phyloP scores from a whole-genome alignment of 1,140 invertebrate species.

The Bilobella aurantiaca region DNA sequence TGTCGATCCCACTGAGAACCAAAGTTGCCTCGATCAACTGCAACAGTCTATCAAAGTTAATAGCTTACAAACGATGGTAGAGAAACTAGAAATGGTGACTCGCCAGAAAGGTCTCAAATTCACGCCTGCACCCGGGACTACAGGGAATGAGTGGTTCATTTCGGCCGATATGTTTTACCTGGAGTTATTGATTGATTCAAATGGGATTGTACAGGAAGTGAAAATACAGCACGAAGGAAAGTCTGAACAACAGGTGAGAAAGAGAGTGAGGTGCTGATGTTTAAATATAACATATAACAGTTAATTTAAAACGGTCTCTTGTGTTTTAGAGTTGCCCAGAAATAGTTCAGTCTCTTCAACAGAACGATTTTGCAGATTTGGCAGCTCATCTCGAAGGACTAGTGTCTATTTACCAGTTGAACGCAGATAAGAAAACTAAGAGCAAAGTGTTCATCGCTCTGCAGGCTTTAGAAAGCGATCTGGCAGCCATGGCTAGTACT shows the following conservation, averaged over 20 bases:
- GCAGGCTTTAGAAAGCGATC: slow-evolving; percentile 80
- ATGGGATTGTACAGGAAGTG: slow-evolving; percentile 76
- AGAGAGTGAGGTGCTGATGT: no score
- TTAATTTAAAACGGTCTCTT: slow-evolving; percentile 19
- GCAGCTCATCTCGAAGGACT: slow-evolving; percentile 82
- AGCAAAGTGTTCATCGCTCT: slow-evolving; percentile 84
- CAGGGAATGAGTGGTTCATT: slow-evolving; percentile 72
- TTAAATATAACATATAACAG: slow-evolving; percentile 4
- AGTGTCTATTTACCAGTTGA: slow-evolving; percentile 81
- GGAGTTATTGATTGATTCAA: slow-evolving; percentile 72
- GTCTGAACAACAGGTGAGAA: slow-evolving; percentile 47
- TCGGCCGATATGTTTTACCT: slow-evolving; percentile 95
- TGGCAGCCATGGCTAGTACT: slow-evolving; percentile 70
- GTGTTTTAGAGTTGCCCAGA: slow-evolving; percentile 69
- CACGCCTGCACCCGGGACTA: slow-evolving; percentile 55
- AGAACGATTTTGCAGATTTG: slow-evolving; percentile 84
- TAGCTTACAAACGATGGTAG: slow-evolving; percentile 78
- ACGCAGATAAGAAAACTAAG: slow-evolving; percentile 88
- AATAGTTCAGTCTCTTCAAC: slow-evolving; percentile 63
- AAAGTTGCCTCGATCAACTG: slow-evolving; percentile 79
- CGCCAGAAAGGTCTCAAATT: slow-evolving; percentile 56
- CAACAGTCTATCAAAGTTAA: slow-evolving; percentile 90
- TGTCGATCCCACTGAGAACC: slow-evolving; percentile 70
- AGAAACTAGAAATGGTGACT: slow-evolving; percentile 71
- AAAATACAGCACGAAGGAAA: slow-evolving; percentile 85